These are phyloP conservation scores for Loxodonta africana DNA, from an alignment of 2,113 vertebrate genomes.

Conservation along the genomic window DNA sequence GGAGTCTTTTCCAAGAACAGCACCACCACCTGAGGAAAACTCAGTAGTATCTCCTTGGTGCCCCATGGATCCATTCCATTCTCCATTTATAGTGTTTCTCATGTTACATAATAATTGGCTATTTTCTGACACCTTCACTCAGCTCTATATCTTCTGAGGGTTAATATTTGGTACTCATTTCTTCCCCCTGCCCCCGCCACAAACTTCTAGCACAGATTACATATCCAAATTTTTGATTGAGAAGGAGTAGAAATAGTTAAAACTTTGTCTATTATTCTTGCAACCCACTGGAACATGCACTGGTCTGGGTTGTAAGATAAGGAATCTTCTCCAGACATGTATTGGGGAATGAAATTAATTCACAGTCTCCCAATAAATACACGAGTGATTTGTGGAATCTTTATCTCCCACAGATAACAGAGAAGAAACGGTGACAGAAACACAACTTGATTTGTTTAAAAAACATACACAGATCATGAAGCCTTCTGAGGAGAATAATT, in stretches of 20 bases:
- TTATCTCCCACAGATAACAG: slow-evolving; percentile 59
- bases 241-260: neutral
- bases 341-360: slow-evolving; percentile 55
- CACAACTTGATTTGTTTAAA: slow-evolving; percentile 55
- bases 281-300: neutral
- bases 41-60: fast-evolving
- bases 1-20: fast-evolving
- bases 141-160: neutral
- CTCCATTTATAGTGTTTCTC: neutral
- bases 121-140: neutral
- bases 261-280: neutral
- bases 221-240: neutral
- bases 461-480: neutral
- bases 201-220: neutral
- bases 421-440: slow-evolving; percentile 38
- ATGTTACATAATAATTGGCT: neutral
- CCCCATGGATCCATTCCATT: neutral
- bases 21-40: fast-evolving
- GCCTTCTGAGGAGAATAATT: slow-evolving; percentile 78
- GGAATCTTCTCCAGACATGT: neutral
- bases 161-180: neutral
- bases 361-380: slow-evolving; percentile 29
- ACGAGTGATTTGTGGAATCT: slow-evolving; percentile 57
- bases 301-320: neutral
- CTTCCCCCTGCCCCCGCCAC: neutral